Conservation (phyloP, 2,888 invertebrate species). For the Neoscelio sp. region DNA sequence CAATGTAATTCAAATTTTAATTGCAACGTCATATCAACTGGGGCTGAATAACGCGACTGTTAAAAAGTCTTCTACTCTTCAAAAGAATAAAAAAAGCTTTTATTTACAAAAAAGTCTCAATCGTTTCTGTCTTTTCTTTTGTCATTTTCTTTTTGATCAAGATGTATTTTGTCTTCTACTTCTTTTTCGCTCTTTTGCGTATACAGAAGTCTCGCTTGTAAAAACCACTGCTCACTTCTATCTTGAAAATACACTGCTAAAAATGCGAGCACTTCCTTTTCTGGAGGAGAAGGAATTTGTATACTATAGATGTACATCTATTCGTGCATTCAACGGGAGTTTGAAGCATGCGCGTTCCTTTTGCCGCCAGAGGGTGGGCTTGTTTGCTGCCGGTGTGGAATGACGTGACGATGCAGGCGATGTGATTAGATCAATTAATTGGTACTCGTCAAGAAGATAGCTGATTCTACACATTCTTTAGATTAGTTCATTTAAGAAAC, state of each 20-base stretch:
- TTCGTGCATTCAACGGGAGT: conserved; percentile 37
- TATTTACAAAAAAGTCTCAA: conserved; percentile 5
- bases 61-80: not conserved
- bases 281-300: conserved; percentile 44
- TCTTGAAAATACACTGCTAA: conserved; percentile 47
- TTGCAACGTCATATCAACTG: conserved; percentile 12
- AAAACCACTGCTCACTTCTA: conserved; percentile 39
- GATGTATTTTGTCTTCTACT: conserved; percentile 36
- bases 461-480: conserved; percentile 54
- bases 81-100: not conserved
- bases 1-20: conserved; percentile 36
- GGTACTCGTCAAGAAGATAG: conserved; percentile 42
- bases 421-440: conserved; percentile 64
- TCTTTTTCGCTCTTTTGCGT: conserved; percentile 7
- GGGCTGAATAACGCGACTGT: conserved; percentile 15
- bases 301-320: conserved; percentile 52
- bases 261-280: conserved; percentile 47
- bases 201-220: conserved; percentile 28
- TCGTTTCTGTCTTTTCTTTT: conserved; percentile 19
- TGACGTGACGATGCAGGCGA: conserved; percentile 53
- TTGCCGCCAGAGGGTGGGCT: conserved; percentile 34
- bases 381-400: conserved; percentile 46
- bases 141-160: conserved; percentile 29
- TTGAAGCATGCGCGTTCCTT: conserved; percentile 42
- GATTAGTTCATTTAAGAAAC: conserved; percentile 37